phyloP scores from a whole-genome alignment of 2,797 vertebrate genomes.

The Bovichtus variegatus region DNA sequence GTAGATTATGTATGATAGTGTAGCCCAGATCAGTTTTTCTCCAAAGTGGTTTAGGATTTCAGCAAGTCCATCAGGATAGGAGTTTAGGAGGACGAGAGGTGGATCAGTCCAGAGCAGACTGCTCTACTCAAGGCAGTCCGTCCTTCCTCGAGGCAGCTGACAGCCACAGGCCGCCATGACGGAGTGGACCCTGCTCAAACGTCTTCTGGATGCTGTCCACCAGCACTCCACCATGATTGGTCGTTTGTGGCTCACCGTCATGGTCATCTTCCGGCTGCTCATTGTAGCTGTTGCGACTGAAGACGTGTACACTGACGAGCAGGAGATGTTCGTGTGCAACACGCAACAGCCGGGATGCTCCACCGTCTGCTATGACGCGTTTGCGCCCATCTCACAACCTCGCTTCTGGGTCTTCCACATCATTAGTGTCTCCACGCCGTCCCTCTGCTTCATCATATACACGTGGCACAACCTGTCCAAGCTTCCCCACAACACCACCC shows the following conservation, averaged over 20 bases:
- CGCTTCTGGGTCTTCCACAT: constrained; percentile 99
- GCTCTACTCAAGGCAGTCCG: constrained; percentile 50
- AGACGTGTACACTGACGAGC: constrained; percentile 95
- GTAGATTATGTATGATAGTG: neutral
- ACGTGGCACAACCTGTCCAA: constrained; percentile 95
- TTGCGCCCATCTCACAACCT: constrained; percentile 95
- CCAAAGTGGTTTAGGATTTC: neutral
- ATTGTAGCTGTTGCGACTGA: constrained; percentile 95
- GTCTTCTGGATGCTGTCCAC: constrained; percentile 96
- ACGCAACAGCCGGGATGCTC: constrained; percentile 94
- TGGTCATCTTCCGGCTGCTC: constrained; percentile 95
- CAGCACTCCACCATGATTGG: constrained; percentile 98
- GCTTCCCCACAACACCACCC: constrained; percentile 65
- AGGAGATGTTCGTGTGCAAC: constrained; percentile 97
- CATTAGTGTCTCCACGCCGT: constrained; percentile 93
- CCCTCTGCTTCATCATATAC: constrained; percentile 94
- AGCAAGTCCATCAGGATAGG: neutral
- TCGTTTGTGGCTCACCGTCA: constrained; percentile 94
- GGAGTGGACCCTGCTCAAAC: constrained; percentile 96
- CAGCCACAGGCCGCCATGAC: constrained; percentile 79
- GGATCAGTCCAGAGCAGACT: constrained; percentile 64
- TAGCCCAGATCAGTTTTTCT: neutral
- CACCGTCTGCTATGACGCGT: constrained; percentile 95
- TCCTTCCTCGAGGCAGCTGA: constrained; percentile 55
- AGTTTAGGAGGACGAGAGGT: constrained; percentile 32